Evolutionary conservation across 2,797 vertebrate species (phyloP).

Genomic region (Gobionotothen gibberifrons): DNA sequence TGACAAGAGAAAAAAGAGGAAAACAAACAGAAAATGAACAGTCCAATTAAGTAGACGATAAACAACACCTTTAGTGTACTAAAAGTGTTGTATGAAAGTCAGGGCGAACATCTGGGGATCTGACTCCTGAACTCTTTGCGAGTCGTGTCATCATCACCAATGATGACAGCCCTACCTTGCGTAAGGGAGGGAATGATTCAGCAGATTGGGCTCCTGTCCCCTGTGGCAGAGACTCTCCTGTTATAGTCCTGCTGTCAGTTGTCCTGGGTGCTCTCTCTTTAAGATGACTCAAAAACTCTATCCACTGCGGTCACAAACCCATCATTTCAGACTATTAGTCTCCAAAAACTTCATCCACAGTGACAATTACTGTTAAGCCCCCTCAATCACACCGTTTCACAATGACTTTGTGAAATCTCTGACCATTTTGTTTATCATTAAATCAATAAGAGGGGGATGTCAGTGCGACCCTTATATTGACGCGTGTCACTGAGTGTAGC

Average conservation of each 20-base stretch:
- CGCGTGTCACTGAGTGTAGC: constrained; percentile 33
- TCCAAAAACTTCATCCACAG: constrained; percentile 45
- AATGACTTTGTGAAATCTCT: constrained; percentile 46
- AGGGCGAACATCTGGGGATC: constrained; percentile 17
- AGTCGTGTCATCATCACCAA: constrained; percentile 52
- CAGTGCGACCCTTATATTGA: constrained; percentile 40
- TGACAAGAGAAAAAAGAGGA: neutral
- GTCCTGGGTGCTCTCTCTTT: constrained; percentile 61
- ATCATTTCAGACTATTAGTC: constrained; percentile 58
- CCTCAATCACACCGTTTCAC: constrained; percentile 38
- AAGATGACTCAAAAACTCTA: constrained; percentile 58
- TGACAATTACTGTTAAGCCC: constrained; percentile 62
- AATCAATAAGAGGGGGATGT: constrained; percentile 38
- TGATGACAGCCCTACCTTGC: constrained; percentile 65
- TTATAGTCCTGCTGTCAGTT: constrained; percentile 53
- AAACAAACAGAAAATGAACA: neutral
- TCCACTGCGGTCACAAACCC: constrained; percentile 49
- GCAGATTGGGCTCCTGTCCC: constrained; percentile 66
- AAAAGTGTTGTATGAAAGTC: constrained; percentile 4
- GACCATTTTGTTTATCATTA: constrained; percentile 33
- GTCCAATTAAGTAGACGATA: neutral
- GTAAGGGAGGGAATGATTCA: constrained; percentile 73
- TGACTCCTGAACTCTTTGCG: constrained; percentile 26
- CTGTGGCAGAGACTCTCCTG: constrained; percentile 57
- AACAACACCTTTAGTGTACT: neutral